Base-by-base conservation (phyloP, 2,888 invertebrate genomes). In the Schrankia costaestrigalis region DNA sequence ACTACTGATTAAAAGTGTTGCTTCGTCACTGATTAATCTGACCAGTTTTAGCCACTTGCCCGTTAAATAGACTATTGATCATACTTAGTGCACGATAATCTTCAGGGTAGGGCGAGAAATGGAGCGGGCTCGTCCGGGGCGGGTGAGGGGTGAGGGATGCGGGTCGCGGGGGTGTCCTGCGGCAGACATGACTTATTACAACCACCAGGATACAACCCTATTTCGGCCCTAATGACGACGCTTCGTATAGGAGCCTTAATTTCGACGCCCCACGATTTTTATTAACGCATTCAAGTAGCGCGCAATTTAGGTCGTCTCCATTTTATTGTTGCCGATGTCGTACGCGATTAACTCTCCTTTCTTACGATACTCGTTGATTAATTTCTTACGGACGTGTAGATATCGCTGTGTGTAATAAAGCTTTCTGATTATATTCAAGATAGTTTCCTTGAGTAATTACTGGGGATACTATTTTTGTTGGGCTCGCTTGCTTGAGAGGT, bases 161-260 rank as follows among this genome's bases (percentile, higher is more conserved):
- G 65, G 58, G 59, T 53, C 11, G 62, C 52, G 60, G 69, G 66
- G 58, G 69, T 67, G 71, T 72, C 73, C 83, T 84, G 83, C 74
- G 76, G 72, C 78, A 78, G 86, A 86, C 86, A 86, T 85, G 84
- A 86, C 85, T 85, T 86, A 86, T 86, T 83, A 78, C 81, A 63
- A 76, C 77, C 78, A 76, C 78, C 78, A 81, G 78, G 81, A 86
- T 80, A 85, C 85, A 84, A 85, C 84, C 86, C 84, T 81, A 84
- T 83, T 85, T 76, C 76, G 76, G 71, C 67, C 83, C 81, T 85
- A 87, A 87, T 85, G 84, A 86, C 80, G 74, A 73, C 71, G 77
- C 78, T 78, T 62, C 74, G 78, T 78, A 72, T 71, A 77, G 72
- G 70, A 68, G 69, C 83, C 85, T 85, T 85, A 81, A 86, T 86